Base-by-base conservation (phyloP, 2,888 invertebrate genomes). In the Cheilosia grossa region DNA sequence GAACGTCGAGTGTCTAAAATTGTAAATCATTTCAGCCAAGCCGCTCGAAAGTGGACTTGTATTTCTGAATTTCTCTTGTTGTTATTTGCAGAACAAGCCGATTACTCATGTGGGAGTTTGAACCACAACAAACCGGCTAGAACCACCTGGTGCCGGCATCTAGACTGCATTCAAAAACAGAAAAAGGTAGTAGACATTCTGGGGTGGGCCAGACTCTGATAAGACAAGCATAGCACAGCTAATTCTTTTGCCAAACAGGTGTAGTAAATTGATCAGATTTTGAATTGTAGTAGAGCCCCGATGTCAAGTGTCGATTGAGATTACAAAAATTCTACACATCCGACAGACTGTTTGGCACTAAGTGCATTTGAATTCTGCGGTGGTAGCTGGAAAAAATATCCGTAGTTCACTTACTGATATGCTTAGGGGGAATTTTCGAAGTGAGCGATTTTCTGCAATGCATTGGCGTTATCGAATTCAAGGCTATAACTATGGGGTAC, bases 121-220 rank as follows among this genome's bases (percentile, higher is more conserved):
- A 82, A 79, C 82, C 79, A 73, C 33, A 79, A 67, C 79, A 73
- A 79, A 79, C 79, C 67, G 82, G 79, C 66, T 79, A 30, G 17
- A 82, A 51, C 73, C 63, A 58, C 59, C 72, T 63, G 73, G 24
- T 51, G 33, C 67, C 5, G 40, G 58, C 40, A 27, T 47, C 1
- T 13, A 37, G 37, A 37, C 37, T 37, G 37, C 13, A 37, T 13
- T 37, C 13, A 10, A 13, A 10, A 37, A 30, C 30, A 4, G 37
- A 4, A 2, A 37, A 3, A 13, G 13, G 37, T 37, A 37, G 42
- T 54, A 54, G 54, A 61, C 61, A 37, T 37, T 51, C 10, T 19
- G 40, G n/a, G 70, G n/a, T 33, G 37, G 33, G 47, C 7, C 7
- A 40, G 47, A 51, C 15, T 51, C 7, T 17, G 58, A 49, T 67